phyloP scores from a whole-genome alignment of 2,797 vertebrate genomes.

The Fringilla coelebs region DNA sequence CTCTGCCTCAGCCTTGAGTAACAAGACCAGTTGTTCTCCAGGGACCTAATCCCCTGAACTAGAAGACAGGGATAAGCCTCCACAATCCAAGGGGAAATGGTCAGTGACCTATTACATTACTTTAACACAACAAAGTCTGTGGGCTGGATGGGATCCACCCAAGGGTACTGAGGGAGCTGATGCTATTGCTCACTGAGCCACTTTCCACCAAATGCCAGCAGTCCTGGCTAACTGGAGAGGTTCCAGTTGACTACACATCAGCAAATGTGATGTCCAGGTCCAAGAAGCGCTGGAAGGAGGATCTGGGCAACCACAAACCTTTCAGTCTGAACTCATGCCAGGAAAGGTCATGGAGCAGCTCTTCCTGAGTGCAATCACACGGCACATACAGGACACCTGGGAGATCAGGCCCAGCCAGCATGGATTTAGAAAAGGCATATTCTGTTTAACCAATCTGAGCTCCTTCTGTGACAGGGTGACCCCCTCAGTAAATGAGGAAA shows the following conservation, averaged over 20 bases:
- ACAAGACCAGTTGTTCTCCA: neutral
- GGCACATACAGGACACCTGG: neutral
- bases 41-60: neutral
- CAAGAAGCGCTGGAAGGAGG: neutral
- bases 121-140: neutral
- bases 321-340: neutral
- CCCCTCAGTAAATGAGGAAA: neutral
- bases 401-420: neutral
- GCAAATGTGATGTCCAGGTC: neutral
- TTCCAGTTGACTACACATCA: neutral
- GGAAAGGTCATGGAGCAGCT: neutral
- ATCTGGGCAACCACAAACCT: neutral
- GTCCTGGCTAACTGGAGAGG: neutral
- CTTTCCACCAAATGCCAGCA: neutral
- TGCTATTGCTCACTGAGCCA: neutral
- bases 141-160: neutral
- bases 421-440: neutral
- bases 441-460: neutral
- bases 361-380: neutral
- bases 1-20: neutral
- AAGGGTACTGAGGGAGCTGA: neutral
- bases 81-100: neutral
- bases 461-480: neutral
- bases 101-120: neutral
- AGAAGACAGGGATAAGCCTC: neutral